phyloP scores from a whole-genome alignment of 2,797 vertebrate species.

The Parauchenoglanis punctatus region DNA sequence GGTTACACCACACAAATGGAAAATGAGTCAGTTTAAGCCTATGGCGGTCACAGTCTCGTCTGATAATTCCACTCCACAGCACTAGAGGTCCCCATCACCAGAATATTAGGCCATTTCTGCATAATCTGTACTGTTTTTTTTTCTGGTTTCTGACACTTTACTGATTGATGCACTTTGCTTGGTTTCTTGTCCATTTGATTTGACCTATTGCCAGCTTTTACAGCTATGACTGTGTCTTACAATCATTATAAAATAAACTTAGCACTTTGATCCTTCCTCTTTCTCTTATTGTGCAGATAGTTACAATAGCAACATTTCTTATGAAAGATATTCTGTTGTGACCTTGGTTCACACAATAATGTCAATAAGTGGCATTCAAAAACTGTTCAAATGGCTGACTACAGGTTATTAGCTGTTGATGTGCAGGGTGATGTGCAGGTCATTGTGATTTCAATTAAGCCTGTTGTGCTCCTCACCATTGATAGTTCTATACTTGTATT shows the following conservation, averaged over 20 bases:
- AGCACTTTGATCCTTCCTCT: background rate
- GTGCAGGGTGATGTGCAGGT: background rate
- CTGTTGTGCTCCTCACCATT: background rate
- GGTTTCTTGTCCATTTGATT: background rate
- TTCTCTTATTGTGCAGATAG: background rate
- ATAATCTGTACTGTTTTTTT: background rate
- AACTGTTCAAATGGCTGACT: background rate
- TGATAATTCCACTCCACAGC: slow-evolving; percentile 5
- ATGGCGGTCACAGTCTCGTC: background rate
- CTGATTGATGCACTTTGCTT: background rate
- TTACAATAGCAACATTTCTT: background rate
- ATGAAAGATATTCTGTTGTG: background rate
- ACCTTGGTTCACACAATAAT: background rate
- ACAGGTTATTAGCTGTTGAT: background rate
- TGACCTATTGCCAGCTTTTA: background rate
- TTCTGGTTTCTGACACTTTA: background rate
- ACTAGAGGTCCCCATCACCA: background rate
- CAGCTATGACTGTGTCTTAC: background rate
- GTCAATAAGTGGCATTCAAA: background rate
- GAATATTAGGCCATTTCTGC: background rate
- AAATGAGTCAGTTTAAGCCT: background rate
- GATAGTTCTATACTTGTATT: background rate
- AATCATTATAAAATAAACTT: background rate
- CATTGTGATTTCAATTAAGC: background rate
- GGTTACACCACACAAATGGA: background rate